Evolutionary conservation across 2,888 invertebrate species (phyloP), one percentile per base, ranked within the genome.

Genomic region (Pseudeuparius sepicola): DNA sequence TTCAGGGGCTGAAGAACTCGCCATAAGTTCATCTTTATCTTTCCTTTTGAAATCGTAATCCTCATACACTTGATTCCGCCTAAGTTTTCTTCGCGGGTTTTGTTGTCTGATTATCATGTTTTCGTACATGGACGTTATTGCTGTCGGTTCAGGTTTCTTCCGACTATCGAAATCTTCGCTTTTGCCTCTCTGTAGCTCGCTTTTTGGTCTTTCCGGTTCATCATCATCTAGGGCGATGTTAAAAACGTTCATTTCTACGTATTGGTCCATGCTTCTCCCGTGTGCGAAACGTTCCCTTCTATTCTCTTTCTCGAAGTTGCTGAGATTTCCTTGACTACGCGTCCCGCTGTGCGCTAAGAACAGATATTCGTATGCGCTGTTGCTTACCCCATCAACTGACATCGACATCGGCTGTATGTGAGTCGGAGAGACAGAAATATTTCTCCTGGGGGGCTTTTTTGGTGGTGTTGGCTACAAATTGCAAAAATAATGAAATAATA

Each of bases 391-490:
- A 43, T 71, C 72, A 2, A 68, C 67, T 1, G 70, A 70, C 41
- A 66, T 55, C 3, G 71, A 70, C 67, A 71, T 70, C 20, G 71
- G 67, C 44, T 71, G 68, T 29, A 72, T 58, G 55, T 87, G 86
- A 15, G 86, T 88, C 14, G 88, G 88, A 11, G 87, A 87, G 40
- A 86, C 82, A 9, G 86, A 85, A 35, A 88, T 69, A 61, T 87
- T 87, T 47, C 88, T 70, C 31, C 89, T 70, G 2, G 89, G 89
- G 41, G 89, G 88, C 63, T 89, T 89, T 66, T 87, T 87, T 28
- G 88, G 88, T 35, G 88, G 86, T 35, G 82, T 84, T 31, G 83
- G 81, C 81, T 82, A 68, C 26, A 61, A 59, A 34, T 42, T 4
- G 7, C 14, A 33, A 11, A 29, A 29, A 34, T 6, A n/a, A 33